Evolutionary conservation across 2,888 invertebrate genomes (phyloP), one percentile per base, ranked within the genome.

Genomic region (Hecatera dysodea): DNA sequence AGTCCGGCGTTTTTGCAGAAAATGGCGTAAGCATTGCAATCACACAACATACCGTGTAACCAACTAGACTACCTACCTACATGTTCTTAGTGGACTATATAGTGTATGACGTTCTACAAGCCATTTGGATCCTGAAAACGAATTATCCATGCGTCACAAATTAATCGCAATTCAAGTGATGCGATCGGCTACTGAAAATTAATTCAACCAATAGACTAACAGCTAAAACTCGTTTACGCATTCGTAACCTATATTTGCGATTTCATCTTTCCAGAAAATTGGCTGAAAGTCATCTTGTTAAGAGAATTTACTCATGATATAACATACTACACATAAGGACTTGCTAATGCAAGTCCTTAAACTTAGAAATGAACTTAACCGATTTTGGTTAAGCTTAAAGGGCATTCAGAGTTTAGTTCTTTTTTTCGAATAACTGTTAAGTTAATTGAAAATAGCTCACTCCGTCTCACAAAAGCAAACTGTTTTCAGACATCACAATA

Each of bases 1-100:
- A 86, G 86, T 83, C 73, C 72, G 74, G 73, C 64, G 72, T 84
- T 88, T 90, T 89, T 90, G 87, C 89, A 88, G 71, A 87, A 87
- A 87, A 85, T 86, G 46, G 66, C 84, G 81, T 80, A 86, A 86
- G 83, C 76, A 83, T 84, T 86, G 86, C 82, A 84, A 82, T 79
- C 65, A 64, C 72, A 73, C 71, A 80, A 60, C 55, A 77, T 79
- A 73, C 76, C 79, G 39, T 42, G 62, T 59, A 62, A 55, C 65
- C 52, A 53, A 29, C 17, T 42, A 70, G 60, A 63, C 29, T 48
- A 68, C 72, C 29, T 48, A 68, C 72, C 53, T 59, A 55, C 33
- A 46, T 29, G 27, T 52, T 36, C 5, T 24, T n/a, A 27, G 29
- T 27, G 17, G 1, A 46, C 19, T 39, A 57, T 39, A 56, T 71